phyloP scores from a whole-genome alignment of 2,888 invertebrate genomes.

The Cepaea hortensis region DNA sequence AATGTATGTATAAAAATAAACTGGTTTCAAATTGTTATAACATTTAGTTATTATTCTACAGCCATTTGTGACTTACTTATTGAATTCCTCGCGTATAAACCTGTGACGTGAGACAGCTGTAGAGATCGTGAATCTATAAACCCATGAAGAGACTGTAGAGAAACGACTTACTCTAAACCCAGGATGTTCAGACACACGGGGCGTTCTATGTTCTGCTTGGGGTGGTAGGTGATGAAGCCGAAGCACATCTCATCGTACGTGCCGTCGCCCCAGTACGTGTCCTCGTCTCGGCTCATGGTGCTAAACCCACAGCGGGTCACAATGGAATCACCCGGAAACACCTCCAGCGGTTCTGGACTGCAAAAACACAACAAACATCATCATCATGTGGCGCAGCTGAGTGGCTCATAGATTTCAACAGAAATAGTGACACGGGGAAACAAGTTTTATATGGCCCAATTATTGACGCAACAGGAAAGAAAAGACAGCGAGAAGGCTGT shows the following conservation, averaged over 20 bases:
- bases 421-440: no score
- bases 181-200: constrained; percentile 8
- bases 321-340: constrained; percentile 41
- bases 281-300: background rate
- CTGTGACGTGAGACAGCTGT: no score
- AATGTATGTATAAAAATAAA: no score
- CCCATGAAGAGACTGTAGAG: background rate
- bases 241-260: constrained; percentile 49
- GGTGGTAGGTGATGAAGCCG: constrained; percentile 46
- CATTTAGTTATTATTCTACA: no score
- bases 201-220: constrained; percentile 13
- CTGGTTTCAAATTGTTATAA: no score
- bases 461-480: no score
- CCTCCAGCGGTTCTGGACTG: constrained; percentile 5
- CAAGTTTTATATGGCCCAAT: no score
- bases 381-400: no score
- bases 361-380: background rate
- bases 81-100: no score
- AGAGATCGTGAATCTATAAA: background rate
- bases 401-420: no score
- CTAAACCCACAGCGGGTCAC: constrained; percentile 37
- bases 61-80: no score
- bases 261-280: constrained; percentile 31
- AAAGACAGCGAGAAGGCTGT: no score
- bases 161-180: background rate